Evolutionary conservation across 2,797 vertebrate genomes (phyloP).

Genomic region (Cossypha caffra): DNA sequence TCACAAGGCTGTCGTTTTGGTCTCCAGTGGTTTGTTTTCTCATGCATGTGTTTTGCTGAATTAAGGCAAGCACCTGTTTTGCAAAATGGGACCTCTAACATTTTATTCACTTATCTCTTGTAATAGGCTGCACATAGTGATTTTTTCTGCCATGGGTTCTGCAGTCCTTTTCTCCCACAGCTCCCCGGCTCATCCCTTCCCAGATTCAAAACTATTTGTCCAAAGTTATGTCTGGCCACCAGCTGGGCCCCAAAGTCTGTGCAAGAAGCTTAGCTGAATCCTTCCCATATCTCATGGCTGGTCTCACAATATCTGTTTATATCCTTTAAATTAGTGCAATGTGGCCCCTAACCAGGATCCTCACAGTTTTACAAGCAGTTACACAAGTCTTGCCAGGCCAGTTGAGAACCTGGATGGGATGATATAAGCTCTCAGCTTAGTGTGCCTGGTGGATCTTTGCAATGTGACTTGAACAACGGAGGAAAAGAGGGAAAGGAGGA

Average conservation of each 20-base stretch:
- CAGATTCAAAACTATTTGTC: slow-evolving; percentile 48
- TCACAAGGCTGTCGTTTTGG: neutral
- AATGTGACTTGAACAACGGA: neutral
- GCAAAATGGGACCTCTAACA: neutral
- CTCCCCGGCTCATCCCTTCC: slow-evolving; percentile 13
- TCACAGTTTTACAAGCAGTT: slow-evolving; percentile 40
- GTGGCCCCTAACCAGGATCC: slow-evolving; percentile 15
- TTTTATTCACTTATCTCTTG: neutral
- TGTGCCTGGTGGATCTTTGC: neutral
- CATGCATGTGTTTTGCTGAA: neutral
- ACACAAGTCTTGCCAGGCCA: slow-evolving; percentile 1
- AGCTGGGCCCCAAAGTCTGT: slow-evolving; percentile 65
- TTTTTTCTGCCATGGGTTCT: neutral
- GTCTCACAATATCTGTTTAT: slow-evolving; percentile 69
- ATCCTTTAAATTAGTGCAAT: slow-evolving; percentile 55
- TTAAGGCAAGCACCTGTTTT: slow-evolving; percentile 18
- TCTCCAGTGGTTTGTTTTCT: neutral
- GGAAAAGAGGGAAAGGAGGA: neutral
- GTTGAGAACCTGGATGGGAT: neutral
- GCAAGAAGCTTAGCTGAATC: slow-evolving; percentile 62
- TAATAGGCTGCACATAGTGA: neutral
- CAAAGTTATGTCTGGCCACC: slow-evolving; percentile 61
- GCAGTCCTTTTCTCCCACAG: slow-evolving; percentile 28
- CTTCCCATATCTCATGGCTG: slow-evolving; percentile 55
- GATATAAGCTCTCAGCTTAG: neutral